phyloP scores from a whole-genome alignment of 2,113 vertebrate species.

The Phyllostomus hastatus region DNA sequence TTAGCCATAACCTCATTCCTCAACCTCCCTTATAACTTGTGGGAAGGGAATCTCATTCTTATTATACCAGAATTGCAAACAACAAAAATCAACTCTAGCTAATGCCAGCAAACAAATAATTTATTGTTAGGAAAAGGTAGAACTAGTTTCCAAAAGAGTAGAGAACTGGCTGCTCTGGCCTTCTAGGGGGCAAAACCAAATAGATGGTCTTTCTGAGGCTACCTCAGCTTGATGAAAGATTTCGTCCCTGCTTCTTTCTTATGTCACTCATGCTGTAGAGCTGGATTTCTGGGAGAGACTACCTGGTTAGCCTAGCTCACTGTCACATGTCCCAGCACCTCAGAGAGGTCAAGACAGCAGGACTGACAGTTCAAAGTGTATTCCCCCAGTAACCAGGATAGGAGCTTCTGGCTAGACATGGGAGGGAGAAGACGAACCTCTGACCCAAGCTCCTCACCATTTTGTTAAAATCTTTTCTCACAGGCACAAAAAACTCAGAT shows the following conservation, averaged over 20 bases:
- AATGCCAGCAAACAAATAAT: neutral
- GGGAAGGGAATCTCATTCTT: neutral
- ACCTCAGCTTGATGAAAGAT: neutral
- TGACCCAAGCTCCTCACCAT: neutral
- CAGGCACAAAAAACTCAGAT: neutral
- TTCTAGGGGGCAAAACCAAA: neutral
- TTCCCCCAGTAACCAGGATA: accelerated
- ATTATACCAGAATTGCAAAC: neutral
- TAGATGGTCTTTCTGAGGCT: neutral
- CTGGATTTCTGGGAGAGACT: neutral
- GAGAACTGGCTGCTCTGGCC: neutral
- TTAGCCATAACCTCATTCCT: neutral
- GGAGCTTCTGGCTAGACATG: accelerated
- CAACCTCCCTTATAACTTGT: neutral
- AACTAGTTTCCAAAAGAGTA: neutral
- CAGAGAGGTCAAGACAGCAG: neutral
- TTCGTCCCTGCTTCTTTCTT: neutral
- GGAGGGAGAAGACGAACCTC: neutral
- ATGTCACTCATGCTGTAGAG: neutral
- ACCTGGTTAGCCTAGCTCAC: neutral
- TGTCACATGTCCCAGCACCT: accelerated
- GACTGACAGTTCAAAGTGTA: neutral
- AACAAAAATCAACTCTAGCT: neutral
- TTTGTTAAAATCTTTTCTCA: neutral
- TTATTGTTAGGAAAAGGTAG: neutral